Conservation (phyloP, 2,113 vertebrate species). For the Nesoenas mayeri region DNA sequence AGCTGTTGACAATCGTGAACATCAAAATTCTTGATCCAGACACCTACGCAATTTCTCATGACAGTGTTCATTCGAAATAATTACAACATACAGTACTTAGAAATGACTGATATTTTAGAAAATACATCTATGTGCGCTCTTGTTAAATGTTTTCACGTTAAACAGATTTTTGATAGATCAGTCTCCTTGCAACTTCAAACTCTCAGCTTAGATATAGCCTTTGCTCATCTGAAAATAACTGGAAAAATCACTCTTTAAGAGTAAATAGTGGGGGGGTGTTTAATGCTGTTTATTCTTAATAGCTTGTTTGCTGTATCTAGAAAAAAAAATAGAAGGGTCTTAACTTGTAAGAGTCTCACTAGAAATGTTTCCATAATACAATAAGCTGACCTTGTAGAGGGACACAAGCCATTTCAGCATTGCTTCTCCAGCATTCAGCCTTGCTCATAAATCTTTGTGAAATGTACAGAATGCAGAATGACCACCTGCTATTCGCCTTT, state of each 20-base stretch:
- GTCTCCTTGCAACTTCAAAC: not conserved
- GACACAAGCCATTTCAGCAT: not conserved
- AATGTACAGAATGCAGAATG: slow-evolving; percentile 35
- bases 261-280: not conserved
- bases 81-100: not conserved
- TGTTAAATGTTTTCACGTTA: not conserved
- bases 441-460: slow-evolving; percentile 39
- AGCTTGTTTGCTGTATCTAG: not conserved
- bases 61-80: not conserved
- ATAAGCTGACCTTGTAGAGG: slow-evolving; percentile 32
- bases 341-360: not conserved
- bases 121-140: not conserved
- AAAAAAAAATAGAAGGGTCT: not conserved
- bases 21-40: not conserved
- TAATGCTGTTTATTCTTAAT: not conserved
- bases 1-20: not conserved
- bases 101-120: not conserved
- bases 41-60: not conserved
- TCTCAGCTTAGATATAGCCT: not conserved
- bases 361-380: slow-evolving; percentile 13
- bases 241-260: not conserved
- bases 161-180: not conserved
- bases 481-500: slow-evolving; percentile 35
- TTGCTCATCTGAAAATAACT: not conserved
- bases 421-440: slow-evolving; percentile 34